A percentile compares a stretch with the other conserved stretches of the same genome.
Conservation (phyloP, 23 tunicate species). For the Botrylloides violaceus region DNA sequence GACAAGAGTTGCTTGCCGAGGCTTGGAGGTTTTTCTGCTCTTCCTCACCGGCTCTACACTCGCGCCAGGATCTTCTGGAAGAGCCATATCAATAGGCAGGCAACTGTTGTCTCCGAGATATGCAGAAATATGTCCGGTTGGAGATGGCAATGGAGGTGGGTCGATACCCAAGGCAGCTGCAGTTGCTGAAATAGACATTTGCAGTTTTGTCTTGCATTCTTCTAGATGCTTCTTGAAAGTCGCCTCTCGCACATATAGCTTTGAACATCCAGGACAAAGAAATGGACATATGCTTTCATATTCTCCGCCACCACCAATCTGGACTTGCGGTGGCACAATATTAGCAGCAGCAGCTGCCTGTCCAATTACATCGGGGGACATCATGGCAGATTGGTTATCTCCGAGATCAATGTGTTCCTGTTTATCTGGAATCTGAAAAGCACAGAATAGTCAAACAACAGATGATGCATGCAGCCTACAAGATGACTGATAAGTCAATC, state of each 20-base stretch:
- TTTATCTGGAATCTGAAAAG: not conserved
- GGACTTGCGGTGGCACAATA: slow-evolving; percentile 57
- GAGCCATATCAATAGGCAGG: slow-evolving; percentile 3
- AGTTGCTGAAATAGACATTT: slow-evolving; percentile 35
- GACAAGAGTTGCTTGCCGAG: not conserved
- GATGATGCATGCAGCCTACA: too few species aligned
- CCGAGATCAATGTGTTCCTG: not conserved
- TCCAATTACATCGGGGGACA: slow-evolving; percentile 62
- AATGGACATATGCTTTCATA: slow-evolving; percentile 78
- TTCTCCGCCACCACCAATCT: not conserved
- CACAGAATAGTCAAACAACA: too few species aligned
- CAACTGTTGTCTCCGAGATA: not conserved
- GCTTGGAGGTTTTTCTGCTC: not conserved
- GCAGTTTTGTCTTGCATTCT: slow-evolving; percentile 45
- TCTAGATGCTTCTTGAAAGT: slow-evolving; percentile 93
- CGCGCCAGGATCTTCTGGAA: not conserved
- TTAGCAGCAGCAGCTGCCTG: slow-evolving; percentile 94
- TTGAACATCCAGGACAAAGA: slow-evolving; percentile 94
- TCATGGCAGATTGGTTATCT: not conserved
- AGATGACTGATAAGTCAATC: too few species aligned
- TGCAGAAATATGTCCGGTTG: slow-evolving; percentile 10
- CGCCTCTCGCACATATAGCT: slow-evolving; percentile 89
- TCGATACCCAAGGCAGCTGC: slow-evolving; percentile 69
- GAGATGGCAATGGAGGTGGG: slow-evolving; percentile 51
- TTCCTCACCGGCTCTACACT: not conserved